Percentiles rank a stretch among this genome's conserved stretches.
phyloP scores from a whole-genome alignment of 2,888 invertebrate genomes.

The Luffia ferchaultella region DNA sequence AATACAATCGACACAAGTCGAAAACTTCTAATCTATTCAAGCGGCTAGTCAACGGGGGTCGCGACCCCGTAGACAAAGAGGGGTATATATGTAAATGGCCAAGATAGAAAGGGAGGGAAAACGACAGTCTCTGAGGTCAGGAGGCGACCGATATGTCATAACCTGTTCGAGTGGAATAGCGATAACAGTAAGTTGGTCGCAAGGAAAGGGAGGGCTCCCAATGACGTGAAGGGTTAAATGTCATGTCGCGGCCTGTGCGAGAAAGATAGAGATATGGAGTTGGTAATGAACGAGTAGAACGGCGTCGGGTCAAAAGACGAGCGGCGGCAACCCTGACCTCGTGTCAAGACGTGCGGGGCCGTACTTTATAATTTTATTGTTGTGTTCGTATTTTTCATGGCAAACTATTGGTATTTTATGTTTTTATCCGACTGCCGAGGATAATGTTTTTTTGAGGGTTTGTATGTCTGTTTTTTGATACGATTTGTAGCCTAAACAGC shows the following conservation, averaged over 20 bases:
- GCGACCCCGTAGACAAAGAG: conserved; percentile 47
- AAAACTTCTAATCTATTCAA: conserved; percentile 67
- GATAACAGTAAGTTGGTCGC: conserved; percentile 22
- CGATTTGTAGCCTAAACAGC: too few species aligned
- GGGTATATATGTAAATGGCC: conserved; percentile 25
- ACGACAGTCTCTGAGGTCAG: conserved; percentile 49
- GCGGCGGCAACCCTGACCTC: conserved; percentile 62
- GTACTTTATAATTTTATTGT: conserved; percentile 25
- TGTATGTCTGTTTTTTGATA: too few species aligned
- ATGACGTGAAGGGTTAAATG: conserved; percentile 62
- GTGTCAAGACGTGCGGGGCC: conserved; percentile 39
- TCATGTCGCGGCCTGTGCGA: conserved; percentile 60
- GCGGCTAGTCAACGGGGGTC: conserved; percentile 56
- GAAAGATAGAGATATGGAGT: conserved; percentile 27
- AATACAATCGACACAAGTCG: too few species aligned
- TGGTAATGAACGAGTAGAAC: conserved; percentile 28
- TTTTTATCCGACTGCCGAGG: too few species aligned
- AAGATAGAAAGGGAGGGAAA: conserved; percentile 37
- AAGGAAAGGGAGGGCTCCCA: conserved; percentile 41
- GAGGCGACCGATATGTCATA: conserved; percentile 64
- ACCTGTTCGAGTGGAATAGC: conserved; percentile 51
- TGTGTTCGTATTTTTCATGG: too few species aligned
- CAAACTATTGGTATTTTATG: too few species aligned
- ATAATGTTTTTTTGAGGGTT: too few species aligned
- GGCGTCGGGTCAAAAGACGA: conserved; percentile 58